Base-by-base conservation (phyloP, 2,113 vertebrate species). In the Percina caprodes region DNA sequence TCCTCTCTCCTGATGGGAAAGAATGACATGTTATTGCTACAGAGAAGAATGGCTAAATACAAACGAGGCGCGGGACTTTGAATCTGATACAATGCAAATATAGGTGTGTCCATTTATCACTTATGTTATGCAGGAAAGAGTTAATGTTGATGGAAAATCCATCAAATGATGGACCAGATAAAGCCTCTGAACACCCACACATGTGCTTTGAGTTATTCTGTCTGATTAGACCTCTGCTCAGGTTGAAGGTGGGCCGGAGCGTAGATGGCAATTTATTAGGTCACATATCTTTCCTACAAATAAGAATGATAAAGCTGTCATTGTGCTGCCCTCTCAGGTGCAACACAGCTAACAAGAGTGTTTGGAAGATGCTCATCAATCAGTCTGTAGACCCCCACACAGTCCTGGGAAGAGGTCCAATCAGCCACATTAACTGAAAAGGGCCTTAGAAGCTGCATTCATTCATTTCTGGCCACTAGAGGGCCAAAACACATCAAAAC, bases 21-120 rank as follows among this genome's bases (percentile, higher is more conserved):
- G 23, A 74, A 80, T 84, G 15, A 58, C 49, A 39, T 68, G 69
- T 92, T 93, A 92, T 93, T 94, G 91, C 92, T 93, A 82, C 68
- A 77, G 74, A 81, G 65, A 70, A 86, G 59, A 74, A 71, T 10
- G 26, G 60, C 65, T 75, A 70, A 0, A 59, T 0, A 23, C 10
- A 86, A 77, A 88, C 21, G 2, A 74, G 46, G 67, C 13, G 56
- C 14, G 42, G 55, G 23, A 46, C 26, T 46, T 45, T 1, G 23
- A 46, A 26, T 46, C 35, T 1, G 7, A 39, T 15, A 26, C 39
- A 21, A 59, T 46, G 51, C 23, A 35, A 46, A 78, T 69, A 54
- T 30, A 71, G 39, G 16, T 0, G 2, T 56, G 6, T 72, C 45
- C 14, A 18, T 51, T 52, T 12, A 52, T 33, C 15, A 4, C 6